phyloP scores from a whole-genome alignment of 1,140 invertebrate genomes.

The Bombus difficillimus region DNA sequence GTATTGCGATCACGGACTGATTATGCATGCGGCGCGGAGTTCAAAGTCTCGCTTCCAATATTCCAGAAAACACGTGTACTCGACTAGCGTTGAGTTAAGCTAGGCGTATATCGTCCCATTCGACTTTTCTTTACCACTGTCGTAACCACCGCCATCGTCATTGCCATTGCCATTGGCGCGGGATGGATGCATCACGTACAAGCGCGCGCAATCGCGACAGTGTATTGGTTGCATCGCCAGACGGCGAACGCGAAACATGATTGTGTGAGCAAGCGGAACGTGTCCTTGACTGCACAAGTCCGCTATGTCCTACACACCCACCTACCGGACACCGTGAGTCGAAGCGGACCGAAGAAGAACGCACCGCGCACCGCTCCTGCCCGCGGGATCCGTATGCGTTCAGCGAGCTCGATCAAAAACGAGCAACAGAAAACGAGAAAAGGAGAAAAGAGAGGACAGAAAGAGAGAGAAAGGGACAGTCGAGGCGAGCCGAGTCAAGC shows the following conservation, averaged over 20 bases:
- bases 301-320: slow-evolving; percentile 72
- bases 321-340: slow-evolving; percentile 53
- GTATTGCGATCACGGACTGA: background rate
- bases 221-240: slow-evolving; percentile 21
- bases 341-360: slow-evolving; percentile 49
- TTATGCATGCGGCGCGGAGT: slow-evolving; percentile 4
- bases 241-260: slow-evolving; percentile 40
- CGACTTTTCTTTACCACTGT: background rate
- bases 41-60: slow-evolving; percentile 10
- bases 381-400: slow-evolving; percentile 47
- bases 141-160: background rate
- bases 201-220: background rate
- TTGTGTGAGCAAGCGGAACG: slow-evolving; percentile 67
- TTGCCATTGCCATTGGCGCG: background rate
- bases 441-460: background rate
- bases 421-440: slow-evolving; percentile 9
- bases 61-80: background rate
- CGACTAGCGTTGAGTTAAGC: no score
- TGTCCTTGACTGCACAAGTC: slow-evolving; percentile 70
- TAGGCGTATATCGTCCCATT: no score
- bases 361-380: slow-evolving; percentile 35
- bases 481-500: background rate
- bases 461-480: background rate
- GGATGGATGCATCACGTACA: background rate
- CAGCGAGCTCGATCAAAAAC: slow-evolving; percentile 33